These are phyloP conservation scores for Centruroides vittatus DNA, from an alignment of 1,140 invertebrate species.

Conservation along the genomic window DNA sequence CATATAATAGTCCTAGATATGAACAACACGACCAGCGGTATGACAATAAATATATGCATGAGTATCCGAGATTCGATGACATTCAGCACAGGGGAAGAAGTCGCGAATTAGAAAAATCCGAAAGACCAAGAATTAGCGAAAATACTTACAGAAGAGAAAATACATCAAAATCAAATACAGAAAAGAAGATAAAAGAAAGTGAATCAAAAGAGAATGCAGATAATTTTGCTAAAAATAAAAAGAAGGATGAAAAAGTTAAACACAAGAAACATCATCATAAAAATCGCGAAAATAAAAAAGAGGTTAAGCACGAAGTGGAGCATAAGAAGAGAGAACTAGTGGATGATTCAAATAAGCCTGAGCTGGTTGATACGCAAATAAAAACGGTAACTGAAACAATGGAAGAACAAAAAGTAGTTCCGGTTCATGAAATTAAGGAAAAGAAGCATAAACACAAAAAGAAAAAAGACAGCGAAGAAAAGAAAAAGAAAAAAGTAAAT, in stretches of 20 bases:
- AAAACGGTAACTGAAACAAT: neutral
- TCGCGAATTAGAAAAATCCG: constrained; percentile 2
- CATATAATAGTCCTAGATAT: neutral
- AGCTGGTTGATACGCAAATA: neutral
- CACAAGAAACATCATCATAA: constrained; percentile 13
- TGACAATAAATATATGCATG: neutral
- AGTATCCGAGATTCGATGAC: neutral
- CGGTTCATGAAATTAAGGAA: constrained; percentile 40
- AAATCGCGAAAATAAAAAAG: constrained; percentile 8
- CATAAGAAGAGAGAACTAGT: neutral
- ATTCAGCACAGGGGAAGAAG: neutral
- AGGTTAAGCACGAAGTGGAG: neutral
- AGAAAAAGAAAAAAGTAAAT: constrained; percentile 25
- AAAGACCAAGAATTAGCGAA: constrained; percentile 6
- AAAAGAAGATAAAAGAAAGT: constrained; percentile 19
- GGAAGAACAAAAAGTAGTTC: constrained; percentile 27
- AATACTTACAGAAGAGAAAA: constrained; percentile 2
- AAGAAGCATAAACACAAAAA: constrained; percentile 22
- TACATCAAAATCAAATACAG: too few relatives aligned
- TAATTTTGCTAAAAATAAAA: constrained; percentile 4
- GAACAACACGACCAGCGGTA: neutral
- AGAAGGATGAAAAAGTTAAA: constrained; percentile 29
- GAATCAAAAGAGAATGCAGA: constrained; percentile 18
- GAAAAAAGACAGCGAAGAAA: constrained; percentile 20
- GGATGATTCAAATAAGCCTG: constrained; percentile 2